phyloP scores from a whole-genome alignment of 2,113 vertebrate species.

The Calidris pugnax region DNA sequence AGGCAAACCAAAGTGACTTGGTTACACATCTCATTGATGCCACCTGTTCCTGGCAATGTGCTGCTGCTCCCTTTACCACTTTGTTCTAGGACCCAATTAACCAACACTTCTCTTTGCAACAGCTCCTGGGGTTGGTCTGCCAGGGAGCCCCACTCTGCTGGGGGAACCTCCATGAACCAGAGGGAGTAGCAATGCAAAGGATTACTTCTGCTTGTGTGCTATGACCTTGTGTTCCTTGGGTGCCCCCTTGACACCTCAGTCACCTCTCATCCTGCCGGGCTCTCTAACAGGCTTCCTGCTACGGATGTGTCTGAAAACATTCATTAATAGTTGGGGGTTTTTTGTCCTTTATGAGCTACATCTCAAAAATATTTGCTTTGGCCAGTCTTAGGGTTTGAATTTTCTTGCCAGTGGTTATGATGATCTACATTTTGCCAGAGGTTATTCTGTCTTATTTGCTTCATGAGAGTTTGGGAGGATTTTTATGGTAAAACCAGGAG shows the following conservation, averaged over 20 bases:
- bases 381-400: neutral
- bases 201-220: neutral
- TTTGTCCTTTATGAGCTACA: neutral
- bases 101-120: neutral
- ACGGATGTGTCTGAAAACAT: neutral
- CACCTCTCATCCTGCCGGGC: neutral
- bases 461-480: neutral
- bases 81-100: neutral
- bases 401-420: neutral
- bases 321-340: neutral
- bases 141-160: neutral
- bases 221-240: neutral
- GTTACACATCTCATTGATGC: neutral
- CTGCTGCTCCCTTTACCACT: neutral
- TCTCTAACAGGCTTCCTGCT: neutral
- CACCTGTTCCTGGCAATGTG: neutral
- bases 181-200: neutral
- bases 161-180: neutral
- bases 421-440: neutral
- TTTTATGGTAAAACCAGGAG: neutral
- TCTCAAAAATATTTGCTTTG: neutral
- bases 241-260: neutral
- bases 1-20: neutral
- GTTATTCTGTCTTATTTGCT: neutral
- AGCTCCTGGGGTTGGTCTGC: neutral